These are phyloP conservation scores for Anableps anableps DNA, from an alignment of 2,797 vertebrate genomes.

Conservation along the genomic window DNA sequence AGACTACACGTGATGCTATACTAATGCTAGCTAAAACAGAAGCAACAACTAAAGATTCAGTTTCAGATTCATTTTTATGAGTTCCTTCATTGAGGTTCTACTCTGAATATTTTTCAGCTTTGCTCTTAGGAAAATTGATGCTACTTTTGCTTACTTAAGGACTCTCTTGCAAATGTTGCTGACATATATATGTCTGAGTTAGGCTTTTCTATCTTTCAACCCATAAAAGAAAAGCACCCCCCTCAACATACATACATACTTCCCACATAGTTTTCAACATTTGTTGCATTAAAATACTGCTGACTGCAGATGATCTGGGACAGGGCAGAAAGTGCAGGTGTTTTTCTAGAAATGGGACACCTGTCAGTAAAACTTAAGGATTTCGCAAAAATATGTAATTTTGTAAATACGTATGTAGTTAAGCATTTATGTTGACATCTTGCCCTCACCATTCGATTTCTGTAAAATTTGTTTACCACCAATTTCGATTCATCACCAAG, in stretches of 20 bases:
- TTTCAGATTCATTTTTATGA: neutral
- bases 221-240: too few species aligned
- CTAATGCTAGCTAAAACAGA: neutral
- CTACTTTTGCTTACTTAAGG: neutral
- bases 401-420: neutral
- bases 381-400: neutral
- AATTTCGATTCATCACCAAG: neutral
- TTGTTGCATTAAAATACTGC: neutral
- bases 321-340: neutral
- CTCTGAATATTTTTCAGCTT: neutral
- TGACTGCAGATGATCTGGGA: constrained; percentile 1
- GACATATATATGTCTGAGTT: neutral
- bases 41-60: neutral
- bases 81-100: too few species aligned
- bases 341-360: neutral
- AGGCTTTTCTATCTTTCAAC: neutral
- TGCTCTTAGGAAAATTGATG: neutral
- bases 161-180: neutral
- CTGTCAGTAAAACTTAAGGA: neutral
- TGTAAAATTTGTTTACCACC: neutral
- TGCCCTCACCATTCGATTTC: neutral
- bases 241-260: neutral
- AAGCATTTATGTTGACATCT: neutral
- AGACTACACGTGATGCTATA: neutral
- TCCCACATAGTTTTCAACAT: neutral